phyloP scores from a whole-genome alignment of 2,888 invertebrate genomes.

The Agrochola macilenta region DNA sequence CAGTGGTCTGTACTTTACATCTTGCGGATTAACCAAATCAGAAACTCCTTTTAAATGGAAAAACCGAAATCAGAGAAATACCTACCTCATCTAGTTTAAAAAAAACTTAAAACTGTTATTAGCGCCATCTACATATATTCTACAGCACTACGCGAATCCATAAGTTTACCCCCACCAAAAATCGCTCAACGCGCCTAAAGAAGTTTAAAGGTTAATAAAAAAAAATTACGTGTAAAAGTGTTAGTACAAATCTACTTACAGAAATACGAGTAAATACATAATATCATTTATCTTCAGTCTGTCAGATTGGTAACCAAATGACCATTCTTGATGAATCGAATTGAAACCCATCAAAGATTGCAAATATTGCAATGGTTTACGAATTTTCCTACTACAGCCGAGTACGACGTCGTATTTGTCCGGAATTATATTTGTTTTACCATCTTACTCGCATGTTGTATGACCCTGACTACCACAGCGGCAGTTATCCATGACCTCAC shows the following conservation, averaged over 20 bases:
- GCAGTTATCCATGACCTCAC: not conserved
- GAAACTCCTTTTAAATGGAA: not conserved
- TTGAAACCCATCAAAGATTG: not conserved
- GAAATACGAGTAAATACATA: not conserved
- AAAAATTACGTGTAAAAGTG: no score
- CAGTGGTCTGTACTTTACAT: not conserved
- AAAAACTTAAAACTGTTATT: no score
- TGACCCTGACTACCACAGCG: not conserved
- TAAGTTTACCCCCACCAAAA: no score
- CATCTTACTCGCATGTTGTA: not conserved
- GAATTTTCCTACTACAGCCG: not conserved
- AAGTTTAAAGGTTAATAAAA: no score
- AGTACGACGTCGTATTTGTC: not conserved
- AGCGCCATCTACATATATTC: no score
- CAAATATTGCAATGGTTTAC: not conserved
- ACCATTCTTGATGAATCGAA: not conserved
- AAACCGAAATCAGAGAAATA: not conserved
- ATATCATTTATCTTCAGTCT: no score
- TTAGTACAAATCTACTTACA: no score
- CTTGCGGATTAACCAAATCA: not conserved
- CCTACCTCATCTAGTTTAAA: no score
- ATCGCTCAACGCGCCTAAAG: no score
- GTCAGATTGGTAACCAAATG: not conserved
- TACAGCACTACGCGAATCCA: no score
- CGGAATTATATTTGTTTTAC: not conserved